Evolutionary conservation across 1,140 invertebrate genomes (phyloP).

Genomic region (Holotrichia oblita): DNA sequence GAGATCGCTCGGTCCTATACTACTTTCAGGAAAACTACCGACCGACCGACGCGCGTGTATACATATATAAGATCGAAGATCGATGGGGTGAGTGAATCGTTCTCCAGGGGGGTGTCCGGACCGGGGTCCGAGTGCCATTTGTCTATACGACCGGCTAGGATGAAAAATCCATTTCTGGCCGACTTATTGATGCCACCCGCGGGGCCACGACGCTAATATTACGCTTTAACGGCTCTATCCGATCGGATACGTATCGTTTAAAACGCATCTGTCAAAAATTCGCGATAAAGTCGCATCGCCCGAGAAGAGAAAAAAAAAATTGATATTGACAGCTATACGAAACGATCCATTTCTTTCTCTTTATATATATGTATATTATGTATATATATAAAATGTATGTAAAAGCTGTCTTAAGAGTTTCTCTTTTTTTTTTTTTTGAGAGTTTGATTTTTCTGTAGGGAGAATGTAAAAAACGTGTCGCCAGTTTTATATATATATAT

Average conservation of each 20-base stretch:
- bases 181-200: conserved; percentile 61
- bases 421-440: no score
- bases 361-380: no score
- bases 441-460: no score
- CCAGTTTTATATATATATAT: no score
- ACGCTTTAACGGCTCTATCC: conserved; percentile 32
- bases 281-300: background rate
- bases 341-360: no score
- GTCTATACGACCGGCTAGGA: conserved; percentile 53
- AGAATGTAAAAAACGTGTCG: no score
- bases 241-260: background rate
- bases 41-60: background rate
- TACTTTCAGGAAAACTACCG: background rate
- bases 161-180: conserved; percentile 61
- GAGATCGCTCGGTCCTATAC: no score
- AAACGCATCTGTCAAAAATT: conserved; percentile 7
- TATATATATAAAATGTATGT: no score
- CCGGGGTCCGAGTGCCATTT: conserved; percentile 56
- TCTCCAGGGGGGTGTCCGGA: conserved; percentile 44
- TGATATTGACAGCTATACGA: no score
- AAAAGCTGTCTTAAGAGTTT: no score
- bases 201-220: conserved; percentile 55
- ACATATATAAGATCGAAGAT: conserved; percentile 26
- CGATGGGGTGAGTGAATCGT: conserved; percentile 45
- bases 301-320: background rate